These are phyloP conservation scores for Leptothorax acervorum DNA, from an alignment of 2,888 invertebrate species.

Conservation along the genomic window DNA sequence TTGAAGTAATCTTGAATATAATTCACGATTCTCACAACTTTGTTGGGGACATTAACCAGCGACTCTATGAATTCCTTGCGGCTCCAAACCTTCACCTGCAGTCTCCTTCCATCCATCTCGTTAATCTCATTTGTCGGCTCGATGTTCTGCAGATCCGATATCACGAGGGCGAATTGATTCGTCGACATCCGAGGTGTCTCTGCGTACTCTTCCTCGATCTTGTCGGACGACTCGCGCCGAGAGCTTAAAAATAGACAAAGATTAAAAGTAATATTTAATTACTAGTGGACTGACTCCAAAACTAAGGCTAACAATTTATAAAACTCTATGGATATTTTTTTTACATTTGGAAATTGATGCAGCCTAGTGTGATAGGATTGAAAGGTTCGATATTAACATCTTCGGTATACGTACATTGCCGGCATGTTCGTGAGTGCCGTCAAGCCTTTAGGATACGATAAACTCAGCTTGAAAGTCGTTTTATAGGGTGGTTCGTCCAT, in stretches of 20 bases:
- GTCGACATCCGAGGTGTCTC: constrained; percentile 92
- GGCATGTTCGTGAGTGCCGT: constrained; percentile 88
- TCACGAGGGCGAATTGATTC: constrained; percentile 91
- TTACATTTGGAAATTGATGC: background rate
- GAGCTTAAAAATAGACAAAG: background rate
- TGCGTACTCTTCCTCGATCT: constrained; percentile 90
- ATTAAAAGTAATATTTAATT: background rate
- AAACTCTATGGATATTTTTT: background rate
- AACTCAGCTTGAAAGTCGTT: constrained; percentile 89
- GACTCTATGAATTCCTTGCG: constrained; percentile 88
- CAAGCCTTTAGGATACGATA: constrained; percentile 88
- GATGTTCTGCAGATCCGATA: constrained; percentile 88
- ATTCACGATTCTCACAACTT: constrained; percentile 87
- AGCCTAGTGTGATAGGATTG: background rate
- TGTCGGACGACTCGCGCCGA: constrained; percentile 79
- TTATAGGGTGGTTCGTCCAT: constrained; percentile 93
- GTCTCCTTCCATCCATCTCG: constrained; percentile 83
- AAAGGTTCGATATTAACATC: background rate
- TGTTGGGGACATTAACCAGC: constrained; percentile 87
- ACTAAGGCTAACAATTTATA: background rate
- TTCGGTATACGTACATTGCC: constrained; percentile 49
- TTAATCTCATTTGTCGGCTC: constrained; percentile 81
- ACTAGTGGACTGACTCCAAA: background rate
- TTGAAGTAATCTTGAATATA: constrained; percentile 89
- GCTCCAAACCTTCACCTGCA: constrained; percentile 89